Evolutionary conservation across 2,797 vertebrate genomes (phyloP).

Genomic region (Dipus sagitta): DNA sequence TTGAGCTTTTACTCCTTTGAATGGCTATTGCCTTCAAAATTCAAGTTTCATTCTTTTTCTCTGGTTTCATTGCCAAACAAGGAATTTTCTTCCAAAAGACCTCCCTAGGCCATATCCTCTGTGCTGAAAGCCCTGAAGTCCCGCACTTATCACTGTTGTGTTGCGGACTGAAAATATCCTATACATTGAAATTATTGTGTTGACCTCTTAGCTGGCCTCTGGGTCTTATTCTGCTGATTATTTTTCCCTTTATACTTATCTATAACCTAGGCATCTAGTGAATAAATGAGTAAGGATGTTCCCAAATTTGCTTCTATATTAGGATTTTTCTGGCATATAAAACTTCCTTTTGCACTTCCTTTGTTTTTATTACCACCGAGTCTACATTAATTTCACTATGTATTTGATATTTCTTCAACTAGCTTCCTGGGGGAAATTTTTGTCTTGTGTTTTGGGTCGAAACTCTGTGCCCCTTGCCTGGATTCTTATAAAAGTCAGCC

Average conservation of each 20-base stretch:
- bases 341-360: neutral
- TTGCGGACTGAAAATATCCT: neutral
- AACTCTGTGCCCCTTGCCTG: neutral
- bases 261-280: neutral
- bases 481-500: neutral
- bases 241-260: neutral
- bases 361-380: neutral
- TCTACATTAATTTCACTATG: neutral
- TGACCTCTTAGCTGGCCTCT: neutral
- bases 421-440: neutral
- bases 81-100: neutral
- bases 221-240: neutral
- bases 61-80: constrained; percentile 8
- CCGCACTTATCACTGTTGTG: neutral
- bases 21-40: neutral
- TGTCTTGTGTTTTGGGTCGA: neutral
- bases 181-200: neutral
- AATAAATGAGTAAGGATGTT: neutral
- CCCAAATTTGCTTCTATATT: neutral
- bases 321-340: constrained; percentile 4
- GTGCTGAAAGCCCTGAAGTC: neutral
- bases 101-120: neutral
- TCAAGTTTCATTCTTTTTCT: neutral
- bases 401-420: constrained; percentile 4
- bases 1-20: neutral